A percentile compares a stretch with the other conserved stretches of the same genome.
Evolutionary conservation across 1,140 invertebrate genomes (phyloP).

Genomic region (Idris sp.): DNA sequence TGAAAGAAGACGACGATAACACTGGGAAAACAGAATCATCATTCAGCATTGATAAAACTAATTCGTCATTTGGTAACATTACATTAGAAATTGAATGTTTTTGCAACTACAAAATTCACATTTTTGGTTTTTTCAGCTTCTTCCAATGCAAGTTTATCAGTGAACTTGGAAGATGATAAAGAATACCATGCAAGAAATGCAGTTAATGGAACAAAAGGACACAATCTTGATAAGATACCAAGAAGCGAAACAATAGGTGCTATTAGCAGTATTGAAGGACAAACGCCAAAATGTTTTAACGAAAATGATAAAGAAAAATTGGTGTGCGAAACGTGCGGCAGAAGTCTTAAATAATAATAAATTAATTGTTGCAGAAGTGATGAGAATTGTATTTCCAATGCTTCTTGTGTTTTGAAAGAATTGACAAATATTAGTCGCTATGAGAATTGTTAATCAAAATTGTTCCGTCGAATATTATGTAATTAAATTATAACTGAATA

Average conservation of each 20-base stretch:
- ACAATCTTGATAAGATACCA: constrained; percentile 52
- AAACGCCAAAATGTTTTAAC: constrained; percentile 32
- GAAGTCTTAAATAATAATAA: constrained; percentile 66
- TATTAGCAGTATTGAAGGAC: constrained; percentile 61
- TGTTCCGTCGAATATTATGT: constrained; percentile 30
- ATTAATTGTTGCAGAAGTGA: constrained; percentile 14
- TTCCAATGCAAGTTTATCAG: constrained; percentile 54
- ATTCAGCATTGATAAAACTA: constrained; percentile 67
- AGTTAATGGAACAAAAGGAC: constrained; percentile 41
- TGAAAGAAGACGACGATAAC: constrained; percentile 79
- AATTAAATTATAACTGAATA: constrained; percentile 17
- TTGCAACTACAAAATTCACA: no score
- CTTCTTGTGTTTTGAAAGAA: constrained; percentile 48
- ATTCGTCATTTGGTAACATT: constrained; percentile 68
- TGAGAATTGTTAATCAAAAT: constrained; percentile 34
- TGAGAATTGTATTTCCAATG: constrained; percentile 37
- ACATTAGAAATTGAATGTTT: no score
- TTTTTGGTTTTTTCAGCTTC: constrained; percentile 49
- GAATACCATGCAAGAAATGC: constrained; percentile 15
- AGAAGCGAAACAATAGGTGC: constrained; percentile 74
- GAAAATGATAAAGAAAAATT: constrained; percentile 38
- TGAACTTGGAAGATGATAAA: constrained; percentile 29
- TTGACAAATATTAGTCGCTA: constrained; percentile 22
- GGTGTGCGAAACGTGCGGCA: constrained; percentile 70
- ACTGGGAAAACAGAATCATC: constrained; percentile 64